Base-by-base conservation (phyloP, 1,140 invertebrate species). In the Bombus confusus region DNA sequence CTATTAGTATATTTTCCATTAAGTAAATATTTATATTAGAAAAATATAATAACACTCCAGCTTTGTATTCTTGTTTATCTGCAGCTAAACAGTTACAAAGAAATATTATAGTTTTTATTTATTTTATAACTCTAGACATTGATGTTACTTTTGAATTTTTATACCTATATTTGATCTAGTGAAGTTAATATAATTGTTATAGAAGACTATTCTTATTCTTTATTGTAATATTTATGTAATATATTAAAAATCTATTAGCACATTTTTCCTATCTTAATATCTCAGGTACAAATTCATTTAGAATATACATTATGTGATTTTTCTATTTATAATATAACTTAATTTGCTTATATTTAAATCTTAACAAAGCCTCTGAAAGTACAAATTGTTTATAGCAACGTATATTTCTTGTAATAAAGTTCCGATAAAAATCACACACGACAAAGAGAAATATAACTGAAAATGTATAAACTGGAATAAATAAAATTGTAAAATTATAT, bases 401-500 rank as follows among this genome's bases (percentile, higher is more conserved):
- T 47, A 47, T 18, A 59, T 39, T 69, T 86, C 5, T 41, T 37
- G 47, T 31, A 73, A 66, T 57, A 88, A 86, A 74, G 25, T 22
- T 64, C 22, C 18, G 28, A 59, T 78, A 59, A 75, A 88, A 73
- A 80, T 57, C 8, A 80, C 22, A 66, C 22, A 62, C 10, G 15
- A 83, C 28, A 34, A 69, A 69, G 13, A 80, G 18, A 72, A 31
- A 18, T 39, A 66, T 62, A 31, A 83, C 28, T 41, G 39, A 47
- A 73, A 66, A 31, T 66, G 15, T 74, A 41, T 25, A 18, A 31
- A 80, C 18, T 52, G 72, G 15, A 87, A 90, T 64, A 62, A 89
- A 85, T 80, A 34, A 76, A 83, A 64, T 79, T 85, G 34, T 82
- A 87, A 90, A 90, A 85, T 66, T 85, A 80, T 37, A 39, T 68